phyloP scores from a whole-genome alignment of 2,113 vertebrate genomes.

The Leptobrachium ailaonicum region DNA sequence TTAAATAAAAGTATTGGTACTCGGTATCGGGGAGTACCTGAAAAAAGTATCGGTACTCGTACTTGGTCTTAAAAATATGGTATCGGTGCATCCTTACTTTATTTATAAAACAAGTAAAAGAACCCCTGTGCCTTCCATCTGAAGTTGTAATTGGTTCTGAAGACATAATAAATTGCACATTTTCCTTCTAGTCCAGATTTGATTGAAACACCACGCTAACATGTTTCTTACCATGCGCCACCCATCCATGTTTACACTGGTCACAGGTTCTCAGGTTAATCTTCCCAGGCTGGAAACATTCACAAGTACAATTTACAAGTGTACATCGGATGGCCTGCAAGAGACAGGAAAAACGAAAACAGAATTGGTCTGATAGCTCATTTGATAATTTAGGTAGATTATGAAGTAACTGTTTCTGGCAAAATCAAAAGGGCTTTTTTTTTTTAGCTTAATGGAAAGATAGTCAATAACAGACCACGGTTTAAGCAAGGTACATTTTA shows the following conservation, averaged over 20 bases:
- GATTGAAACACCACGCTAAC: no score
- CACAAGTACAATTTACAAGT: constrained; percentile 97
- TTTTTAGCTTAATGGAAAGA: constrained; percentile 31
- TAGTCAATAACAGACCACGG: neutral
- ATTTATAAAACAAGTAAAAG: no score
- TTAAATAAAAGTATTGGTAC: no score
- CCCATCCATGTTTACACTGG: constrained; percentile 99
- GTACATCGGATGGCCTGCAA: constrained; percentile 95
- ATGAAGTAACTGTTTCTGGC: neutral
- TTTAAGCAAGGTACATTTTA: no score
- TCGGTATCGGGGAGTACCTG: no score
- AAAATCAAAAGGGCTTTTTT: constrained; percentile 18
- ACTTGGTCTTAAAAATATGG: no score
- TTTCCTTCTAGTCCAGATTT: no score
- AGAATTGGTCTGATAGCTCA: constrained; percentile 16
- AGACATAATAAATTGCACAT: no score
- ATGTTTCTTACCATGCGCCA: constrained; percentile 88
- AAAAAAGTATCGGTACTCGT: no score
- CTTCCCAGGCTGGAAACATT: constrained; percentile 98
- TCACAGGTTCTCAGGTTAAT: constrained; percentile 98
- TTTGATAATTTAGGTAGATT: constrained; percentile 18
- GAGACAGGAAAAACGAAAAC: constrained; percentile 48
- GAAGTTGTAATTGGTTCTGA: no score
- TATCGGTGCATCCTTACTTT: no score
- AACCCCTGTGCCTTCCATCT: no score